Percentiles rank a stretch among this genome's conserved stretches.
phyloP scores from a whole-genome alignment of 35 echinoderm and acorn worm species.

The Heliocidaris erythrogramma region DNA sequence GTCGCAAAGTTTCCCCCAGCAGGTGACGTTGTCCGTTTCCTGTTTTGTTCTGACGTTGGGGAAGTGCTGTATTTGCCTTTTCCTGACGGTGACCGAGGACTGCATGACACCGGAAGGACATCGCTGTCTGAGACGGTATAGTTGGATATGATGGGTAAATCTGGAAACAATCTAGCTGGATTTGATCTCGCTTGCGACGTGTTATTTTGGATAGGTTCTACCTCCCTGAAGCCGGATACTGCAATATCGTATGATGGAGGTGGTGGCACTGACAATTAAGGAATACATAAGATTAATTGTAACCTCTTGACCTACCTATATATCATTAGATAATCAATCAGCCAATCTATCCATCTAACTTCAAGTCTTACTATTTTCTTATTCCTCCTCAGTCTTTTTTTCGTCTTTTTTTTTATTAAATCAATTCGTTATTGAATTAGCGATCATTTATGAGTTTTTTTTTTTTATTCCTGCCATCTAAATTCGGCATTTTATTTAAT shows the following conservation, averaged over 20 bases:
- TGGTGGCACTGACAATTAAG: constrained; percentile 26
- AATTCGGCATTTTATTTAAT: no score
- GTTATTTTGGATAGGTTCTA: background rate
- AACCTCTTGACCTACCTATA: no score
- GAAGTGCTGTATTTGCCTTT: background rate
- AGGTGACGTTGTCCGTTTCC: background rate
- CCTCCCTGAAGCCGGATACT: background rate
- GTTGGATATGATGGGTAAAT: constrained; percentile 15
- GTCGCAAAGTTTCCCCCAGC: background rate
- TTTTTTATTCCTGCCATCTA: no score
- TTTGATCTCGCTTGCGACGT: background rate
- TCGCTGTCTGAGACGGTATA: background rate
- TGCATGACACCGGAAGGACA: background rate
- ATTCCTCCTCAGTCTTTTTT: background rate
- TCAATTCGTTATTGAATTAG: no score
- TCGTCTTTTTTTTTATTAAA: no score
- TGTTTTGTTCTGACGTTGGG: constrained; percentile 1
- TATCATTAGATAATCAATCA: background rate
- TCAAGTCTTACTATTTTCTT: background rate
- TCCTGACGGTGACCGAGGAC: background rate
- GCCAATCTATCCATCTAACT: background rate
- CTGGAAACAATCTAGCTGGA: background rate
- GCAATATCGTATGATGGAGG: constrained; percentile 44
- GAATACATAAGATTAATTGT: background rate
- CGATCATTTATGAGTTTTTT: no score